Base-by-base conservation (phyloP, 2,797 vertebrate species). In the Gymnoscopelus microlampas region DNA sequence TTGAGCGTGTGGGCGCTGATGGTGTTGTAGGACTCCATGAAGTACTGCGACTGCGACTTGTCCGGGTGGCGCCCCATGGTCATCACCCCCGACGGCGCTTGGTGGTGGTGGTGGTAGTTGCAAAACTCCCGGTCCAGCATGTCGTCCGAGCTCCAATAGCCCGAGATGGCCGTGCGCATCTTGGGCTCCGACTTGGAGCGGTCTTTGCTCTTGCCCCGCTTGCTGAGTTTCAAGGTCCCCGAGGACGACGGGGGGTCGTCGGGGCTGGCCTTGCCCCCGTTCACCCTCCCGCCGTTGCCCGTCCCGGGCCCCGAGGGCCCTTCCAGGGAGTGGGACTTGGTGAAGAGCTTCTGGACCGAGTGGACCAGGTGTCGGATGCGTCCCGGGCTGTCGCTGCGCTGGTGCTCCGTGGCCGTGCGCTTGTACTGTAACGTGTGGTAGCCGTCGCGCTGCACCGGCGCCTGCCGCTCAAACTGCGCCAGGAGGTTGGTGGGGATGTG, bases 381-480 rank as follows among this genome's bases (percentile, higher is more conserved):
- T 15, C 97, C 97, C 0, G 97, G 97, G 86, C 97, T 98, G 88
- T 98, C 97, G 3, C 96, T 96, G 51, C 97, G 96, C 48, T 98
- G 97, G 87, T 98, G 96, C 88, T 97, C 91, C 6, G 96, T 93
- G 0, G 89, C 94, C 0, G 95, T 94, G 75, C 96, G 95, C 57
- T 96, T 96, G 91, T 99, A 99, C 85, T 98, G 97, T 76, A 98
- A 92, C 0, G 97, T 99, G 91, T 98, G 97, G 90, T 98, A 99
- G 78, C 97, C 97, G 80, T 99, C 97, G 39, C 94, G 93, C 35
- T 91, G 94, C 66, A 96, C 88, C 55, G 96, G 95, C 23, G 96
- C 93, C 87, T 96, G 97, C 58, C 92, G 88, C 73, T 98, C 96
- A 32, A 97, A 96, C 84, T 96, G 96, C 70, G 97, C 97, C 78